Percentiles rank a stretch among this genome's conserved stretches.
These are phyloP conservation scores for Oscheius sp. DNA, from an alignment of 2,888 invertebrate species.

Conservation along the genomic window DNA sequence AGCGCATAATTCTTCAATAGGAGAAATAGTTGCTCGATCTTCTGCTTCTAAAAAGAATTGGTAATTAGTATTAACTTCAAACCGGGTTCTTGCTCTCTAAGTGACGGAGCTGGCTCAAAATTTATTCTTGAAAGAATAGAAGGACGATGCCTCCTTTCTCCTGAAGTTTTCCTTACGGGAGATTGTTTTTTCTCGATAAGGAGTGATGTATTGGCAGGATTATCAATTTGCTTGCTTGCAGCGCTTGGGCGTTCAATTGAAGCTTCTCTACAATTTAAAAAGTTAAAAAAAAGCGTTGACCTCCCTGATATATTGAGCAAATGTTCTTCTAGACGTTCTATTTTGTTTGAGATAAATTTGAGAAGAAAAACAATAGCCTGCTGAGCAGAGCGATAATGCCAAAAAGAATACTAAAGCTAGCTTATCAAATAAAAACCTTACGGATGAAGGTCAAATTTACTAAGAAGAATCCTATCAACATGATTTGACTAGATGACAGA, in stretches of 20 bases:
- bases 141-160: conserved; percentile 32
- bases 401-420: conserved; percentile 42
- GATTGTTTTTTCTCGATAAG: neutral
- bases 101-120: conserved; percentile 44
- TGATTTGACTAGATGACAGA: conserved; percentile 45
- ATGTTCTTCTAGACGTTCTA: conserved; percentile 37
- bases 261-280: neutral
- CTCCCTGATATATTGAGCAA: conserved; percentile 44
- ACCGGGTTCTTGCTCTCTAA: conserved; percentile 46
- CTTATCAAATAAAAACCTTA: neutral
- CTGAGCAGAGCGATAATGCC: conserved; percentile 45
- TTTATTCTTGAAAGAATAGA: conserved; percentile 46
- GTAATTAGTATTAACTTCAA: neutral
- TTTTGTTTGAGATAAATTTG: conserved; percentile 34
- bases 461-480: conserved; percentile 49
- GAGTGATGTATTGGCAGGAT: too few species aligned
- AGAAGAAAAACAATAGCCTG: conserved; percentile 35
- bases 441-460: conserved; percentile 44
- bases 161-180: conserved; percentile 4
- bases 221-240: conserved; percentile 1
- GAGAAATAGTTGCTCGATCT: conserved; percentile 3
- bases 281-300: too few species aligned
- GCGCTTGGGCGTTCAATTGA: too few species aligned
- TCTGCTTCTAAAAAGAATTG: neutral
- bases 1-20: conserved; percentile 18